Percentiles rank a stretch among this genome's conserved stretches.
Conservation (phyloP, 2,888 invertebrate species). For the Psylliodes chrysocephalus region DNA sequence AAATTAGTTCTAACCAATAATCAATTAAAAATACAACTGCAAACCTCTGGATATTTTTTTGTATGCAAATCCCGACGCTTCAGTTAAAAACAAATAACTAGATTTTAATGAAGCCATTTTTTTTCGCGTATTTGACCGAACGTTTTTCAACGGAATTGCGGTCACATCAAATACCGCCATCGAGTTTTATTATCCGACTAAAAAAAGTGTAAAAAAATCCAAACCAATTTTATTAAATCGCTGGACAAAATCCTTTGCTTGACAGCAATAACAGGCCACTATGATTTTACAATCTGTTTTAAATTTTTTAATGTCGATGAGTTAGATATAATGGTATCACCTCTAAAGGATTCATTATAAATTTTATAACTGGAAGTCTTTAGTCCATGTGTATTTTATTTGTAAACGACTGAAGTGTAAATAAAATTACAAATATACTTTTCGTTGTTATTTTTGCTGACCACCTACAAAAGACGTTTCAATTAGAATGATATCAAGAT, state of each 20-base stretch:
- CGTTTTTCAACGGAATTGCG: too few species aligned
- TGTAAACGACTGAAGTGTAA: neutral
- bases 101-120: too few species aligned
- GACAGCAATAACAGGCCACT: neutral
- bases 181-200: too few species aligned
- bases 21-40: neutral
- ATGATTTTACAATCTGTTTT: slow-evolving; percentile 14
- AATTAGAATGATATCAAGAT: too few species aligned
- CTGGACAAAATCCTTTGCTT: neutral
- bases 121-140: too few species aligned
- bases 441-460: too few species aligned
- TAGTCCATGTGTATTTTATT: neutral
- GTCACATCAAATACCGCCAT: too few species aligned
- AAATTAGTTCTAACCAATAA: neutral
- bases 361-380: slow-evolving; percentile 14
- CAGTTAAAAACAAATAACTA: neutral
- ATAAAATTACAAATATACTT: neutral
- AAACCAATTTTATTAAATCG: too few species aligned
- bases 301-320: slow-evolving; percentile 2
- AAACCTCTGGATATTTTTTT: neutral
- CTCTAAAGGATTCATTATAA: slow-evolving; percentile 14
- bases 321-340: slow-evolving; percentile 8
- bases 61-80: neutral
- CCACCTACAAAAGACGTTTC: too few species aligned
- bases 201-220: too few species aligned